Percentiles rank a stretch among this genome's conserved stretches.
Conservation (phyloP, 2,888 invertebrate species). For the Drosophila kokeensis region DNA sequence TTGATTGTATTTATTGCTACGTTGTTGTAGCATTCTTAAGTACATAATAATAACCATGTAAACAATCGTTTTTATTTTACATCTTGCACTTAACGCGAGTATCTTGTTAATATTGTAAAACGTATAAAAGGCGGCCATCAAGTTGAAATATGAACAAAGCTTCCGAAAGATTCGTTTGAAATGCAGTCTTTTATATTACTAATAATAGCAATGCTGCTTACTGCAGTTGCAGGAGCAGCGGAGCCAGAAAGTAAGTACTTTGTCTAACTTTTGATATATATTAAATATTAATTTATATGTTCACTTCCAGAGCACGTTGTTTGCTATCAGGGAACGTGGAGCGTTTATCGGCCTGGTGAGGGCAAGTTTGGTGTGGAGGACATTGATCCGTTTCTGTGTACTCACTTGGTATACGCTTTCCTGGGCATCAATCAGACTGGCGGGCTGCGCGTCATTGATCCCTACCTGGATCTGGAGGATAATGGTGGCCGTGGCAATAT, state of each 20-base stretch:
- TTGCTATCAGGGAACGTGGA: slow-evolving; percentile 92
- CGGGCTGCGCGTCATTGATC: slow-evolving; percentile 87
- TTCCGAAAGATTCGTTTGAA: slow-evolving; percentile 4
- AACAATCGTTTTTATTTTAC: slow-evolving; percentile 27
- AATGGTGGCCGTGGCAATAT: slow-evolving; percentile 86
- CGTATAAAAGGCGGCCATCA: slow-evolving; percentile 39
- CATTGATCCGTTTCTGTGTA: slow-evolving; percentile 89
- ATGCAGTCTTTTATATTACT: slow-evolving; percentile 27
- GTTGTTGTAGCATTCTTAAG: slow-evolving; percentile 55
- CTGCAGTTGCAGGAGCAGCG: slow-evolving; percentile 12
- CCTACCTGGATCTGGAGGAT: slow-evolving; percentile 88
- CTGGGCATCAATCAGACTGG: slow-evolving; percentile 88
- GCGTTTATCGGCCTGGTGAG: slow-evolving; percentile 88
- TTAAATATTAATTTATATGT: neutral
- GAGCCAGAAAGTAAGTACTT: slow-evolving; percentile 32
- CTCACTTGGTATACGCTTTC: slow-evolving; percentile 91
- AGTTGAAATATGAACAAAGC: slow-evolving; percentile 1
- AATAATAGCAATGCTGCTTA: slow-evolving; percentile 8
- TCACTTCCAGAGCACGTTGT: slow-evolving; percentile 87
- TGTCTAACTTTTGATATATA: neutral
- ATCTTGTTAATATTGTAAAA: slow-evolving; percentile 27
- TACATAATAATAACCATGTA: slow-evolving; percentile 13
- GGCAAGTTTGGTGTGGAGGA: slow-evolving; percentile 89
- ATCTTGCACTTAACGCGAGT: slow-evolving; percentile 50
- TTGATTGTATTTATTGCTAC: slow-evolving; percentile 54